Percentiles rank a stretch among this genome's conserved stretches.
phyloP scores from a whole-genome alignment of 2,113 vertebrate species.

The Dasyurus viverrinus region DNA sequence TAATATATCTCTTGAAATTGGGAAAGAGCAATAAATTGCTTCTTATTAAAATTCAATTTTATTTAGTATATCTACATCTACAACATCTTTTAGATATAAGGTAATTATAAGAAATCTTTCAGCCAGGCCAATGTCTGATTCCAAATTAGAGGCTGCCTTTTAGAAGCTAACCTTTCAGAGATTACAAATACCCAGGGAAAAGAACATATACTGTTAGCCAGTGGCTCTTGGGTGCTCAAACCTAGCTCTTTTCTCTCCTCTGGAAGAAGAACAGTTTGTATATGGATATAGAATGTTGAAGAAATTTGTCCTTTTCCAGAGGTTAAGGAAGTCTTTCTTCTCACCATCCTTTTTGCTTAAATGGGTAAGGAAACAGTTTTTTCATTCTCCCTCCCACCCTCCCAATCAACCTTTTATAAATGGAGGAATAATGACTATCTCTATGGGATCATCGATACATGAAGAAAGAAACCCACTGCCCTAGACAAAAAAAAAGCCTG shows the following conservation, averaged over 20 bases:
- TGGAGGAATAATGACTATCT: neutral
- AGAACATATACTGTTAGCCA: neutral
- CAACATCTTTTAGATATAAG: neutral
- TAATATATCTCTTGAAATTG: neutral
- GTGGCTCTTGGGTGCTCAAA: neutral
- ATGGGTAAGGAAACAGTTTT: too few relatives aligned
- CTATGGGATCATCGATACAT: neutral
- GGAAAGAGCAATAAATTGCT: neutral
- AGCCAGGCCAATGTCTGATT: neutral
- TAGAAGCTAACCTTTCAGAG: neutral
- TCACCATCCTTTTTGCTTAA: neutral
- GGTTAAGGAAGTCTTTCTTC: neutral
- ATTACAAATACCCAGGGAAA: neutral
- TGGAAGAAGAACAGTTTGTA: neutral
- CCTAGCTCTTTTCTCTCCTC: neutral
- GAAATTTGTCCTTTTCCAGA: neutral
- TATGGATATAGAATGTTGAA: neutral
- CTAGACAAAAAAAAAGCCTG: neutral
- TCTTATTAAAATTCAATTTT: neutral
- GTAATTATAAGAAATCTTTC: neutral
- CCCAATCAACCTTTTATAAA: neutral
- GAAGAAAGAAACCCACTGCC: neutral
- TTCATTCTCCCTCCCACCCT: neutral
- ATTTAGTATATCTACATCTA: neutral
- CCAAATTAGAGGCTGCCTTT: neutral